phyloP scores from a whole-genome alignment of 1,140 invertebrate species.

The Pinna nobilis region DNA sequence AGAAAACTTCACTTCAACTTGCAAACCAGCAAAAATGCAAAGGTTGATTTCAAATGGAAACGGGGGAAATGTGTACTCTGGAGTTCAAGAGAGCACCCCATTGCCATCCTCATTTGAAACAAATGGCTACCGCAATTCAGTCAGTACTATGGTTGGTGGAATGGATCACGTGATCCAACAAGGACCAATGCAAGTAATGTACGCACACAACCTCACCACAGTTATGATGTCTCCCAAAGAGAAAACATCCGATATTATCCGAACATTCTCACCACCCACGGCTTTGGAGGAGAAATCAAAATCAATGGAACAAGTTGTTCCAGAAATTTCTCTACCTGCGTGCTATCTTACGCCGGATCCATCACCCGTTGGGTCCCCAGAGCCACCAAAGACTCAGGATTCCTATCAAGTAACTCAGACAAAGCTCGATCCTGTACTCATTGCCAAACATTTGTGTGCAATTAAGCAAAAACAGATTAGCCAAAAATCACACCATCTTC shows the following conservation, averaged over 20 bases:
- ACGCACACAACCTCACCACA: conserved; percentile 3
- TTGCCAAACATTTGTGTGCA: conserved; percentile 48
- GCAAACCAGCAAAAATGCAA: conserved; percentile 64
- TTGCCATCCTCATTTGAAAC: conserved; percentile 37
- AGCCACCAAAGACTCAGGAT: conserved; percentile 43
- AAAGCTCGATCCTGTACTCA: conserved; percentile 30
- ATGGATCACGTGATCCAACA: conserved; percentile 17
- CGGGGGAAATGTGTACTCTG: conserved; percentile 20
- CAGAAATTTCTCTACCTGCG: conserved; percentile 61
- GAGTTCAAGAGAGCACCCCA: conserved; percentile 16
- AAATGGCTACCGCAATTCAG: conserved; percentile 24
- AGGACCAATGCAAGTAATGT: conserved; percentile 48
- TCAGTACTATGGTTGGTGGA: conserved; percentile 1
- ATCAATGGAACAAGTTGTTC: conserved; percentile 63
- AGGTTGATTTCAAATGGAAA: conserved; percentile 43
- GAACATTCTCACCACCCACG: conserved; percentile 26
- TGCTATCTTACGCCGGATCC: conserved; percentile 68
- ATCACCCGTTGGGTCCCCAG: conserved; percentile 64
- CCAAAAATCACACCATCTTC: neutral
- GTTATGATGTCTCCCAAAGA: conserved; percentile 17
- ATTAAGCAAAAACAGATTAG: conserved; percentile 40
- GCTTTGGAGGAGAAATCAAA: conserved; percentile 27
- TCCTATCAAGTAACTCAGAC: conserved; percentile 25
- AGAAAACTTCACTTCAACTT: conserved; percentile 58
- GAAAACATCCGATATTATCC: conserved; percentile 18